A percentile compares a stretch with the other conserved stretches of the same genome.
Evolutionary conservation across 2,888 invertebrate genomes (phyloP).

Genomic region (Epirrita christyi): DNA sequence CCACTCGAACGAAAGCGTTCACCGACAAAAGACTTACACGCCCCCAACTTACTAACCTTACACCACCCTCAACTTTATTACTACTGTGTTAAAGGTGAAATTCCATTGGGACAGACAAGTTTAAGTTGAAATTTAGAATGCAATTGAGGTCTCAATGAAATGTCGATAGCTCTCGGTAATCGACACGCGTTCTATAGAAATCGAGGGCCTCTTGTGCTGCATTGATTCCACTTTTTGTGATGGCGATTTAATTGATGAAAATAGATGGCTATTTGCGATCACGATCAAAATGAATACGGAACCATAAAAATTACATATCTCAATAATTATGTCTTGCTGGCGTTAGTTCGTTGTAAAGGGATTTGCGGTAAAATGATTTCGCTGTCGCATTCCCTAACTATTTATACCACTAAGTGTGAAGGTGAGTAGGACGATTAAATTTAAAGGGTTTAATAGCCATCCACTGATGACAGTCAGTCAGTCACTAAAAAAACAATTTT

Average conservation of each 20-base stretch:
- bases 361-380: too few species aligned
- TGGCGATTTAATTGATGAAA: constrained; percentile 33
- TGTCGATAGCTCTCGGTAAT: constrained; percentile 61
- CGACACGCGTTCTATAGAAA: constrained; percentile 52
- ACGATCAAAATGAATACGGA: too few species aligned
- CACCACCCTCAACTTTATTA: constrained; percentile 28
- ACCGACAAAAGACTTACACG: constrained; percentile 59
- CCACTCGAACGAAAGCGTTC: constrained; percentile 70
- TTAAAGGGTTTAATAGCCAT: too few species aligned
- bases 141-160: constrained; percentile 62
- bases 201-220: constrained; percentile 34
- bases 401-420: too few species aligned
- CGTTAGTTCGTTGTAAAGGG: too few species aligned
- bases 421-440: too few species aligned
- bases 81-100: constrained; percentile 25
- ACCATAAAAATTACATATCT: too few species aligned
- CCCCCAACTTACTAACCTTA: constrained; percentile 34
- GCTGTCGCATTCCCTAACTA: constrained; percentile 10
- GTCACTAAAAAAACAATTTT: too few species aligned
- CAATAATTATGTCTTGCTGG: too few species aligned
- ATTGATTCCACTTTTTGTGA: constrained; percentile 45
- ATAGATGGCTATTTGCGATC: background rate
- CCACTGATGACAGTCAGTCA: too few species aligned
- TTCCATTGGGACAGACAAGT: constrained; percentile 27
- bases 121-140: constrained; percentile 54